These are phyloP conservation scores for Syrphus vitripennis DNA, from an alignment of 2,888 invertebrate species.

Conservation along the genomic window DNA sequence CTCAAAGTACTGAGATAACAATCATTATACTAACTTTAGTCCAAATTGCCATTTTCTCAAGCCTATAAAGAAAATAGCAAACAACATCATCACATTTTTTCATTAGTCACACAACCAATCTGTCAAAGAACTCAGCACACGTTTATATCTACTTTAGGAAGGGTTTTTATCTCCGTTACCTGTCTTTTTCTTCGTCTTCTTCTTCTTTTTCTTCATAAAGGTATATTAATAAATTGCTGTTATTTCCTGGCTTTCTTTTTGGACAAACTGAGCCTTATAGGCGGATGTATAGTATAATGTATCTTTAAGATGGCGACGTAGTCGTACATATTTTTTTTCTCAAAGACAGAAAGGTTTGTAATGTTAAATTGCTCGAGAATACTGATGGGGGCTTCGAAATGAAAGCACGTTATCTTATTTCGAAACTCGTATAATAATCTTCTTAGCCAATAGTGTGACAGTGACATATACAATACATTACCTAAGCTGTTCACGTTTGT, in stretches of 20 bases:
- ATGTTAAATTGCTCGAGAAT: conserved; percentile 23
- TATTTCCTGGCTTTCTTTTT: conserved; percentile 6
- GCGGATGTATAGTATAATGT: neutral
- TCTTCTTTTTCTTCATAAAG: neutral
- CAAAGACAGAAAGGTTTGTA: conserved; percentile 5
- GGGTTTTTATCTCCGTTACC: conserved; percentile 37
- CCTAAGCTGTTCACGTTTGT: conserved; percentile 14
- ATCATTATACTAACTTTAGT: conserved; percentile 2
- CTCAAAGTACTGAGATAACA: neutral
- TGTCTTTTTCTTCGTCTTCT: too few relatives aligned
- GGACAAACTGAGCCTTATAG: neutral
- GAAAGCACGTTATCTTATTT: conserved; percentile 38
- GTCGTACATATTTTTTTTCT: neutral
- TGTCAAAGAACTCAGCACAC: conserved; percentile 52
- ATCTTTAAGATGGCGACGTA: neutral
- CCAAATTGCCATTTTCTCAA: conserved; percentile 22
- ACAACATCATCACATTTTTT: conserved; percentile 37
- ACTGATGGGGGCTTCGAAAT: conserved; percentile 7
- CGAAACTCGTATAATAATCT: conserved; percentile 37
- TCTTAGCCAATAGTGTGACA: conserved; percentile 41
- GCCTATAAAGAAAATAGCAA: conserved; percentile 7
- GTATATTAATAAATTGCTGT: conserved; percentile 21
- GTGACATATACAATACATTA: conserved; percentile 53
- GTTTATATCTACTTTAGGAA: conserved; percentile 3
- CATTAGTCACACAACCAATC: conserved; percentile 61